Evolutionary conservation across 2,797 vertebrate genomes (phyloP), one percentile per base, ranked within the genome.

Genomic region (Centroberyx gerrardi): DNA sequence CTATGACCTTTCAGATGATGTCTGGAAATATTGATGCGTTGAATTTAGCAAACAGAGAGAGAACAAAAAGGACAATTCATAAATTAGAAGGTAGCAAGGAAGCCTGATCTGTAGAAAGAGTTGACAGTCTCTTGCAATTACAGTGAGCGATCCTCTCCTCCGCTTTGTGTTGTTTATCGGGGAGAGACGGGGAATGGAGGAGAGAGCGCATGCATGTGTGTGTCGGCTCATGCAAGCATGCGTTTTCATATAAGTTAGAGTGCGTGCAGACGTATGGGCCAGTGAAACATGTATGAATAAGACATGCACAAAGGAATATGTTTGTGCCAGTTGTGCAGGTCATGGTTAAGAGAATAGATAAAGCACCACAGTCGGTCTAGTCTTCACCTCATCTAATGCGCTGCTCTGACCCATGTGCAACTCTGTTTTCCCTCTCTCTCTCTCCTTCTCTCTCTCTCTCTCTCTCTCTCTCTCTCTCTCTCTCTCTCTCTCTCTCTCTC

Each of bases 221-320:
- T 42, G 18, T 28, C 14, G 59, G 52, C 72, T 51, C 49, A 54
- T 33, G 51, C 12, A 10, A 5, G 9, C 15, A 31, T 58, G 52
- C 14, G 14, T 56, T 31, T 29, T 31, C 14, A 17, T 69, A 71
- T 83, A 67, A 83, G 75, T 86, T 60, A 69, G 56, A 73, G 66
- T 67, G 68, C 54, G 78, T 76, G 69, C 62, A 74, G 75, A 4
- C 48, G 74, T 73, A 10, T 55, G 28, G 3, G 3, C 13, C 27
- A 15, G 53, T 55, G 53, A 31, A 36, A 59, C 6, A 15, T 36
- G 7, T 59, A 14, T 10, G 33, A 40, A 9, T 38, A 40, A 17
- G 15, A 56, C 29, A 56, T 56, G 33, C 10, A 40, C 18, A 40
- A 59, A 22, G 4, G 31, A 58, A 36, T 58, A 18, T 33, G 31